Percentiles rank a stretch among this genome's conserved stretches.
phyloP scores from a whole-genome alignment of 2,113 vertebrate species.

The Drymodes brunneopygia region DNA sequence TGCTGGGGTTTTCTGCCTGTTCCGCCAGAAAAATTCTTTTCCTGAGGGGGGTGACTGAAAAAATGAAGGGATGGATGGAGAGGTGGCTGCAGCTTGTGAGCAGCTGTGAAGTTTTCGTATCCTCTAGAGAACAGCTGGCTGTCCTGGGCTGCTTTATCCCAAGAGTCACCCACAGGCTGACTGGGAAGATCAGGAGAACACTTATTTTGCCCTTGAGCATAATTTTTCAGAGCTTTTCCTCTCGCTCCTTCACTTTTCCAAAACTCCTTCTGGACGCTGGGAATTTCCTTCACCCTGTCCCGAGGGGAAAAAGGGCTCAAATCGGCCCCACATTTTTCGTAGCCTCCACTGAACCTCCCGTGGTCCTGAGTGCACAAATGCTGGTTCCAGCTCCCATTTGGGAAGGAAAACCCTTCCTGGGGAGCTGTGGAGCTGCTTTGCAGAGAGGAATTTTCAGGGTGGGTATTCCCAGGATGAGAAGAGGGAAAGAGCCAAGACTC shows the following conservation, averaged over 20 bases:
- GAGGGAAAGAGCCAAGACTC: conserved; percentile 45
- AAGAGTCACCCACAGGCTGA: background rate
- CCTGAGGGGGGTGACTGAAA: conserved; percentile 39
- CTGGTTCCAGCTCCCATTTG: background rate
- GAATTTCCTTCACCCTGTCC: background rate
- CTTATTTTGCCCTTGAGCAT: background rate
- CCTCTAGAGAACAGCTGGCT: conserved; percentile 18
- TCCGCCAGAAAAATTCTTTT: background rate
- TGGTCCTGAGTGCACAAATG: background rate
- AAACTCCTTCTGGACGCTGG: background rate
- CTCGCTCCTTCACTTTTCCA: conserved; percentile 13
- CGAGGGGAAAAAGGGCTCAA: background rate
- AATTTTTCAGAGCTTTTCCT: background rate
- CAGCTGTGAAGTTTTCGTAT: conserved; percentile 14
- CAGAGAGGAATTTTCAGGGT: background rate
- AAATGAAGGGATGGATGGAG: background rate
- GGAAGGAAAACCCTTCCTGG: background rate
- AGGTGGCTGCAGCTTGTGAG: background rate
- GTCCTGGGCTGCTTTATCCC: conserved; percentile 41
- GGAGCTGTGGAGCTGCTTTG: background rate
- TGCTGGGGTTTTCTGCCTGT: background rate
- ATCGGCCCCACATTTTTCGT: background rate
- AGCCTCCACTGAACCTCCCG: background rate
- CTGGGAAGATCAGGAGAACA: background rate
- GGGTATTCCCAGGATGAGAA: background rate